These are phyloP conservation scores for Catharus ustulatus DNA, from an alignment of 2,797 vertebrate genomes.

Conservation along the genomic window DNA sequence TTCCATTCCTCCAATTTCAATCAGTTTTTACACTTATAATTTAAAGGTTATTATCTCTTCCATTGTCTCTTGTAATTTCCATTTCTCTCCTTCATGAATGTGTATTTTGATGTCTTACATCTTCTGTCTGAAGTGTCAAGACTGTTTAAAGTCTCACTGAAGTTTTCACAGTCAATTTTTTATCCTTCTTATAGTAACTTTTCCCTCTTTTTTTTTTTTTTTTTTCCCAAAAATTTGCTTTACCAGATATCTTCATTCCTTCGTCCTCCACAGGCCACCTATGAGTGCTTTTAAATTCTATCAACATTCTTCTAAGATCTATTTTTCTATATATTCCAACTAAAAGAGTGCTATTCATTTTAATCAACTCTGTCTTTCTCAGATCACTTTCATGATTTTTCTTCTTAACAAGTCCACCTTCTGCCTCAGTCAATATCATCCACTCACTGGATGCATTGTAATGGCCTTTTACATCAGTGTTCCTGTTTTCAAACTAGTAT, in stretches of 20 bases:
- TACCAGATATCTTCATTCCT: neutral
- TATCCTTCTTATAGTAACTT: neutral
- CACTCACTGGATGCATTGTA: neutral
- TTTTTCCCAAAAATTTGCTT: neutral
- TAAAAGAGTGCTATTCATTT: neutral
- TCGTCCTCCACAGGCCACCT: neutral
- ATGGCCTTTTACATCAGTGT: neutral
- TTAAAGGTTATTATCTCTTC: neutral
- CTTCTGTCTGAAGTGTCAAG: neutral
- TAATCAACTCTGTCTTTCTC: neutral
- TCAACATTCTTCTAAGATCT: neutral
- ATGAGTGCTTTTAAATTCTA: neutral
- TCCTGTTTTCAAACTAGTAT: neutral
- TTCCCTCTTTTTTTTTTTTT: neutral
- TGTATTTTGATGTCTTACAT: neutral
- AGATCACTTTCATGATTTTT: neutral
- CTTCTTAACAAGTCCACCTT: neutral
- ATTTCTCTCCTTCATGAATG: neutral
- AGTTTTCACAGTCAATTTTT: neutral
- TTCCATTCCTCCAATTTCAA: neutral
- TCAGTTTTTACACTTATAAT: neutral
- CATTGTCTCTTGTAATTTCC: neutral
- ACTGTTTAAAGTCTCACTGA: neutral
- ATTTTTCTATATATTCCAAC: neutral
- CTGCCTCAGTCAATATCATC: neutral